Evolutionary conservation across 2,888 invertebrate genomes (phyloP).

Genomic region (Microctonus aethiopoides): DNA sequence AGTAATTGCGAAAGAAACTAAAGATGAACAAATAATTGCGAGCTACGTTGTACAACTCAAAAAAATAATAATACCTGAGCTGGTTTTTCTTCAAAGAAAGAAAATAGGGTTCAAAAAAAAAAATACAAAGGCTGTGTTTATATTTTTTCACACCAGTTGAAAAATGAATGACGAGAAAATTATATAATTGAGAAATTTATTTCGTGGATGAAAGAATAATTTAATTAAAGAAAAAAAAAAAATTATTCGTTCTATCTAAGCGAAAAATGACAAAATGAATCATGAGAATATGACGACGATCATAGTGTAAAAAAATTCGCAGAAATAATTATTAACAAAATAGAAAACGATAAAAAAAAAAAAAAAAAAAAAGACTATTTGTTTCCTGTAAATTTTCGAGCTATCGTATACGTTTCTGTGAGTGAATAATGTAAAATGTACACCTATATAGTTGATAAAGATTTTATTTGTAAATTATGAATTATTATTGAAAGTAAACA

Average conservation of each 20-base stretch:
- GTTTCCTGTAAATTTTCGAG: constrained; percentile 29
- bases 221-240: constrained; percentile 7
- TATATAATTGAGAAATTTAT: constrained; percentile 23
- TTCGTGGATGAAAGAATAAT: constrained; percentile 3
- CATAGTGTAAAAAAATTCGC: neutral
- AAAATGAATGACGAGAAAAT: constrained; percentile 25
- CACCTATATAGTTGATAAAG: constrained; percentile 52
- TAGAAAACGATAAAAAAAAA: constrained; percentile 1
- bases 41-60: constrained; percentile 36
- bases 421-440: constrained; percentile 42
- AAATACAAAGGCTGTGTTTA: constrained; percentile 56
- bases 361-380: constrained; percentile 20
- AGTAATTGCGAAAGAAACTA: neutral
- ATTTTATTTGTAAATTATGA: constrained; percentile 55
- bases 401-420: constrained; percentile 37
- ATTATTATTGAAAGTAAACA: constrained; percentile 28
- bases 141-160: constrained; percentile 37
- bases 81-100: constrained; percentile 51
- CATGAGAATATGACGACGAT: neutral
- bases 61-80: constrained; percentile 33
- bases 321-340: neutral
- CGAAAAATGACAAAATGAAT: constrained; percentile 1
- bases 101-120: constrained; percentile 43
- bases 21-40: neutral
- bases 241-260: too few species aligned